Conservation (phyloP, 2,888 invertebrate genomes). For the Caenorhabditis sp. region DNA sequence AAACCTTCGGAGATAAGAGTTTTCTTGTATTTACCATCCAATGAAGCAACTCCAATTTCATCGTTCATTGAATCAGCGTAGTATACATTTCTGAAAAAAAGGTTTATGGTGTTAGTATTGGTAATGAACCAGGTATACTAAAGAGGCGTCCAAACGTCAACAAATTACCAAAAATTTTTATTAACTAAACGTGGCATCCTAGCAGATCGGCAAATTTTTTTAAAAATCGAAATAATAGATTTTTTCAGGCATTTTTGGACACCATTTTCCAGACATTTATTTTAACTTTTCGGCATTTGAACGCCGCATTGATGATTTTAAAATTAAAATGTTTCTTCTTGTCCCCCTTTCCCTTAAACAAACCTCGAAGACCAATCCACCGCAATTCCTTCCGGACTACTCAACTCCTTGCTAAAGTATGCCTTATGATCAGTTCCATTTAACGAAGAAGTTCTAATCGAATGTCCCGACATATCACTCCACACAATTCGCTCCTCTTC, state of each 20-base stretch:
- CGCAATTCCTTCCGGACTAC: constrained; percentile 90
- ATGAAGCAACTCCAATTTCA: constrained; percentile 84
- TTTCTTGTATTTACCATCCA: constrained; percentile 79
- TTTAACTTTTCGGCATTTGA: too few relatives aligned
- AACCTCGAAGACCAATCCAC: constrained; percentile 84
- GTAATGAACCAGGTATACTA: too few relatives aligned
- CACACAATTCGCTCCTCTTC: constrained; percentile 85
- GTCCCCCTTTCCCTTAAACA: neutral
- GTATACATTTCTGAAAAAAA: constrained; percentile 80
- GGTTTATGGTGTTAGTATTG: too few relatives aligned
- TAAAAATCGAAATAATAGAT: too few relatives aligned
- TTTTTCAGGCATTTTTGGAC: too few relatives aligned
- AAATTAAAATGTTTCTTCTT: neutral
- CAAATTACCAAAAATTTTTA: too few relatives aligned
- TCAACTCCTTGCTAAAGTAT: constrained; percentile 73
- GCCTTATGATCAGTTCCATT: constrained; percentile 68
- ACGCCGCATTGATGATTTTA: too few relatives aligned
- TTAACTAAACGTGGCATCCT: too few relatives aligned
- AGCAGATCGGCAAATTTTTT: too few relatives aligned
- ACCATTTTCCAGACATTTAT: too few relatives aligned
- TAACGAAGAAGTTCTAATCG: constrained; percentile 62
- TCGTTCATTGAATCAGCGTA: constrained; percentile 86
- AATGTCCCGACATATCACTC: constrained; percentile 82
- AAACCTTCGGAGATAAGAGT: constrained; percentile 82
- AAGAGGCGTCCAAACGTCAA: too few relatives aligned